Base-by-base conservation (phyloP, 2,113 vertebrate genomes). In the Urocolius indicus region DNA sequence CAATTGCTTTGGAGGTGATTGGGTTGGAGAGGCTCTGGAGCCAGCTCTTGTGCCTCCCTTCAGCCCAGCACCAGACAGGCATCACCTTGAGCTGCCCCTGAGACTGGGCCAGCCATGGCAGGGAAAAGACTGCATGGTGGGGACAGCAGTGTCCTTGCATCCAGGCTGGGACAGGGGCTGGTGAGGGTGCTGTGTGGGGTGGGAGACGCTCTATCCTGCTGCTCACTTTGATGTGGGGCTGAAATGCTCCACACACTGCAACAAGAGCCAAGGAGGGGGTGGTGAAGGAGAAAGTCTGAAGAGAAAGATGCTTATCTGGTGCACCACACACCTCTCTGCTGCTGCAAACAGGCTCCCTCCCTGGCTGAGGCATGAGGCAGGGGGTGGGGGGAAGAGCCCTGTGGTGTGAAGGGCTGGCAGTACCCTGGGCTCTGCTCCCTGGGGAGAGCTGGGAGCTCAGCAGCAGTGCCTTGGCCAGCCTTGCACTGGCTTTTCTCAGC, bases 401-500 rank as follows among this genome's bases (percentile, higher is more conserved):
- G 16, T 2, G 16, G 57, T 8, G 24, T 5, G 59, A 45, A 41
- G 27, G 22, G 23, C 38, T 41, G 38, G 38, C 9, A 58, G 58
- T 3, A 0, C 16, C 43, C 16, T 16, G 2, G 10, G 9, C 5
- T 14, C 65, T 1, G 2, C 46, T 46, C 59, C 34, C 0, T 0
- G 0, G 15, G 15, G 13, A 21, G 32, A 4, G 1, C 9, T 34
- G 57, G 54, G 10, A 32, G 49, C 80, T 65, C 26, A 0, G 63
- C 24, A 6, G 8, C 0, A 0, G 59, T 43, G 78, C 24, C 52
- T 22, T 0, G 0, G 3, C 24, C 82, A 48, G 66, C 71, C 49
- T 62, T 6, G 24, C 1, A 0, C 38, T 1, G 1, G 9, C 5
- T 0, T 0, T 24, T 29, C 45, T 38, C 4, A 23, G 32, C 22